Percentiles rank a stretch among this genome's conserved stretches.
phyloP scores from a whole-genome alignment of 2,888 invertebrate genomes.

The Aquatica leii region DNA sequence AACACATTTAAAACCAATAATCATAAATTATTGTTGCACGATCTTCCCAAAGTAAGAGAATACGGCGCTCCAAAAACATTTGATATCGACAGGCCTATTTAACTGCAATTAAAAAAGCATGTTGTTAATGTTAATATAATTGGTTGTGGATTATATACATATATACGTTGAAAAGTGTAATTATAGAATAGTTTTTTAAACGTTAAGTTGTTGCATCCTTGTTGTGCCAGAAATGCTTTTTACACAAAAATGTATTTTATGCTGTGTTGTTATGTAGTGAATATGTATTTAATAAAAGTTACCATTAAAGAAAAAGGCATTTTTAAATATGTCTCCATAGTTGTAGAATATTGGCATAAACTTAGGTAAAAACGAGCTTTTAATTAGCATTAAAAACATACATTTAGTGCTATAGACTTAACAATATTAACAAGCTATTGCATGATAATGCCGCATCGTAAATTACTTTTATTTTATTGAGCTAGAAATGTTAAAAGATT shows the following conservation, averaged over 20 bases:
- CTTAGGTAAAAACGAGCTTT: too few species aligned
- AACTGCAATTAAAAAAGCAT: constrained; percentile 37
- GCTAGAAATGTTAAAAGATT: too few species aligned
- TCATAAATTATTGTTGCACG: constrained; percentile 33
- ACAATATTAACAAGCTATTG: too few species aligned
- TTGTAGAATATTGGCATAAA: too few species aligned
- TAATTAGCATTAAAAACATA: too few species aligned
- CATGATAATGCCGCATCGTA: too few species aligned
- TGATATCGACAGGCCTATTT: constrained; percentile 67
- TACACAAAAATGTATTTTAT: constrained; percentile 26
- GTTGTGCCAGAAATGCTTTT: constrained; percentile 29
- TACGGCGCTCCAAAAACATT: constrained; percentile 65
- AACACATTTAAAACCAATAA: constrained; percentile 18
- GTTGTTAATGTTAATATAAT: constrained; percentile 28
- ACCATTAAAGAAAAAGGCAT: background rate
- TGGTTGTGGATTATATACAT: constrained; percentile 30
- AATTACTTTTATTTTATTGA: too few species aligned
- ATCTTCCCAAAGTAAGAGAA: constrained; percentile 52
- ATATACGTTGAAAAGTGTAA: constrained; percentile 18
- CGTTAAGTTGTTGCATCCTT: constrained; percentile 23
- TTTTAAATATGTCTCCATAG: too few species aligned
- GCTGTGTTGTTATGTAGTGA: constrained; percentile 19
- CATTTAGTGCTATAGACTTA: too few species aligned
- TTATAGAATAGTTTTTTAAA: constrained; percentile 17
- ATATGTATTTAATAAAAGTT: constrained; percentile 9